Base-by-base conservation (phyloP, 2,113 vertebrate species). In the Corapipo altera region DNA sequence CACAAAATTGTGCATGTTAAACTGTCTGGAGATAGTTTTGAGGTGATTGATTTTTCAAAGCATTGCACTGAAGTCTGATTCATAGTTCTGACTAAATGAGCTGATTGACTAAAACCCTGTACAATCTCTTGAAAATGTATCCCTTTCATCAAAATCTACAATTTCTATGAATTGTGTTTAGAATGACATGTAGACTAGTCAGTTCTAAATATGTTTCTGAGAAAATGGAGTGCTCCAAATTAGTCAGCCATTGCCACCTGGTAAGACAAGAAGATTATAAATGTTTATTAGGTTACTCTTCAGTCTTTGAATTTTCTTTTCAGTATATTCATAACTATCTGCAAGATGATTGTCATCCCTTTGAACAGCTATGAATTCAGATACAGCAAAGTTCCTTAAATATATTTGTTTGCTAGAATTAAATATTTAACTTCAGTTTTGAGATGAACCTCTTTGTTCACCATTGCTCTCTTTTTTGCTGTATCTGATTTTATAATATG, bases 31-130 rank as follows among this genome's bases (percentile, higher is more conserved):
- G 72, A 72, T 44, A 59, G 64, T 88, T 80, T 96, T 61, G 72
- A 93, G 69, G 46, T 81, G 72, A 93, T 10, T 84, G 76, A 89
- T 94, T 92, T 94, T 94, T 93, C 83, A 81, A 92, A 93, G 52
- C 41, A 26, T 39, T 92, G 39, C 65, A 51, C 5, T 65, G 44
- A 85, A 80, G 66, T 91, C 90, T 89, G 72, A 83, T 78, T 92
- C 48, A 65, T 41, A 67, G 39, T 69, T 92, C 49, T 94, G 61
- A 72, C 52, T 91, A 85, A 94, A 91, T 24, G 35, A 91, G 28
- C 41, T 75, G 54, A 37, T 69, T 88, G 65, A 90, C 59, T 80
- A 92, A 88, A 96, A 57, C 32, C 30, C 32, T 46, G 32, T 75
- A 57, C 55, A 65, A 39, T 72, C 61, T 57, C 83, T 90, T 89